These are phyloP conservation scores for Heterotilapia buettikoferi DNA, from an alignment of 2,113 vertebrate species.

Conservation along the genomic window DNA sequence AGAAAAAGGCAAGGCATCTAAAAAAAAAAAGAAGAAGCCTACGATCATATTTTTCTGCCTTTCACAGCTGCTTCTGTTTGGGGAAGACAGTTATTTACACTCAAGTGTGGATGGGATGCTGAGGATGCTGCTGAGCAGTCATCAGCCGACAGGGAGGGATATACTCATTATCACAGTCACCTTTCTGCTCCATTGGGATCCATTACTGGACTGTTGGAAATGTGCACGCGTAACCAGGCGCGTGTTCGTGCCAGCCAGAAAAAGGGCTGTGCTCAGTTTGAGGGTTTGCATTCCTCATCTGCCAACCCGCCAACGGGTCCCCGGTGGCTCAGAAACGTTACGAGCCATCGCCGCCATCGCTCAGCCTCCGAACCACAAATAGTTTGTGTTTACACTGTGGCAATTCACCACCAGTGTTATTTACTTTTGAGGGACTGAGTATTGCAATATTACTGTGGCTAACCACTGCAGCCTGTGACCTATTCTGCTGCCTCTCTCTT, in stretches of 20 bases:
- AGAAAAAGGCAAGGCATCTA: not conserved
- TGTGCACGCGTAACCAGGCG: not conserved
- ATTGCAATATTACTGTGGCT: not conserved
- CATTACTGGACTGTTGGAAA: not conserved
- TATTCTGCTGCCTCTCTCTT: not conserved
- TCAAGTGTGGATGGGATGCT: slow-evolving; percentile 35
- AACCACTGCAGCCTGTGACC: not conserved
- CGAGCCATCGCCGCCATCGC: not conserved
- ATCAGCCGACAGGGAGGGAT: not conserved
- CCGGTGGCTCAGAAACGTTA: not conserved
- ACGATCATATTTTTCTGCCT: not conserved
- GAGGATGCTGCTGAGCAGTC: slow-evolving; percentile 58
- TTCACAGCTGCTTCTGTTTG: not conserved
- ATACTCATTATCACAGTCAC: slow-evolving; percentile 44
- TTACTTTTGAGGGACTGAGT: not conserved
- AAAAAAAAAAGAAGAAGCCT: not conserved
- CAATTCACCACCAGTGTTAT: not conserved
- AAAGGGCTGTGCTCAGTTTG: not conserved
- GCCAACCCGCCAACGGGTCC: not conserved
- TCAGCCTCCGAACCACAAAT: not conserved
- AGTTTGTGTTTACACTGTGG: slow-evolving; percentile 10
- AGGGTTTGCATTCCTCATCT: slow-evolving; percentile 41
- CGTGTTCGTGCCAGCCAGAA: slow-evolving; percentile 8
- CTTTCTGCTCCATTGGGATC: slow-evolving; percentile 23
- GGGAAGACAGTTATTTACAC: not conserved